Evolutionary conservation across 2,113 vertebrate species (phyloP).

Genomic region (Sitta europaea): DNA sequence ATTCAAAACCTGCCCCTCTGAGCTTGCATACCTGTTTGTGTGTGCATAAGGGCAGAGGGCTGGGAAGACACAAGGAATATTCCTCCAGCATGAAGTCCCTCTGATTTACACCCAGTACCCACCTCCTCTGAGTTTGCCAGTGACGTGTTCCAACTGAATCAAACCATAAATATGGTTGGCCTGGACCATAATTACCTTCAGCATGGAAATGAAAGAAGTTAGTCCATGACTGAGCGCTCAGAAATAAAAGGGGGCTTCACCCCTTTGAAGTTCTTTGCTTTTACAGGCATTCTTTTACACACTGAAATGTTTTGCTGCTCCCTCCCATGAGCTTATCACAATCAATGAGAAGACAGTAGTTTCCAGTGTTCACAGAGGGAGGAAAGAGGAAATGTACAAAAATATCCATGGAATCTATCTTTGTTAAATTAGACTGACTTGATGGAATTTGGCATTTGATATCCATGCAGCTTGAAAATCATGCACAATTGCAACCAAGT

Average conservation of each 20-base stretch:
- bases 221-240: neutral
- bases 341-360: neutral
- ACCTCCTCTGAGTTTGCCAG: neutral
- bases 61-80: neutral
- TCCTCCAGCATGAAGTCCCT: neutral
- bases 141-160: neutral
- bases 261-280: conserved; percentile 17
- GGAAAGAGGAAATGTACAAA: neutral
- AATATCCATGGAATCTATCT: conserved; percentile 62
- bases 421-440: neutral
- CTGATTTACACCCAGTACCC: neutral
- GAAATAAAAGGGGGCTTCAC: neutral
- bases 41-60: neutral
- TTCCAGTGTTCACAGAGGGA: conserved; percentile 2
- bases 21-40: neutral
- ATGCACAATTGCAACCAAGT: neutral
- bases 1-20: neutral
- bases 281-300: neutral
- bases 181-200: neutral
- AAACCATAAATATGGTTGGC: neutral
- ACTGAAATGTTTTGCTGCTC: neutral
- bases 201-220: neutral
- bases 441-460: conserved; percentile 49
- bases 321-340: neutral
- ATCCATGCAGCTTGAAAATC: neutral